phyloP scores from a whole-genome alignment of 1,140 invertebrate species.

The Papilio xuthus region DNA sequence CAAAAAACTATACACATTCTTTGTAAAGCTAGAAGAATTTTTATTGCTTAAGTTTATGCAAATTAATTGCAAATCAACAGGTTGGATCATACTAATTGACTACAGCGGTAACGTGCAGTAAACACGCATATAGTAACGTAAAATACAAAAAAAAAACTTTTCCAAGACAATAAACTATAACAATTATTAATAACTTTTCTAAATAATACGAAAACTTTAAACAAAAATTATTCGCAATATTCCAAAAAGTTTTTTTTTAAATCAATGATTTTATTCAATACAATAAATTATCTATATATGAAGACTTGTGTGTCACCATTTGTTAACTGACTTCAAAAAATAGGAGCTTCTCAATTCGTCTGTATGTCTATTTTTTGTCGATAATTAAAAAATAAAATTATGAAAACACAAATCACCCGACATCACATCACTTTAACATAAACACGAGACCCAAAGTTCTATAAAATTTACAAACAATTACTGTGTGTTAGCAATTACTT shows the following conservation, averaged over 20 bases:
- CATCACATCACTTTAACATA: neutral
- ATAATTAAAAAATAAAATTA: too few relatives aligned
- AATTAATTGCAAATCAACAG: slow-evolving; percentile 14
- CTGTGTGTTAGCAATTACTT: neutral
- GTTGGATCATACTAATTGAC: neutral
- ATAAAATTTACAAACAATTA: neutral
- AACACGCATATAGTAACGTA: neutral
- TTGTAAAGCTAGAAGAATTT: neutral
- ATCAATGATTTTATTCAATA: too few relatives aligned
- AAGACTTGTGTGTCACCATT: too few relatives aligned
- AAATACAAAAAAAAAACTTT: slow-evolving; percentile 37
- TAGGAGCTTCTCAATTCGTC: too few relatives aligned
- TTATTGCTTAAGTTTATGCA: slow-evolving; percentile 11
- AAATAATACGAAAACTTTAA: too few relatives aligned
- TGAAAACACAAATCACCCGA: neutral
- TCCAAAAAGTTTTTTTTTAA: too few relatives aligned
- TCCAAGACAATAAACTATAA: too few relatives aligned
- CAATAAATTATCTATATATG: too few relatives aligned
- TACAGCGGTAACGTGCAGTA: neutral
- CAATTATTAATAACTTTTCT: too few relatives aligned
- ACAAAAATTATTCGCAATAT: too few relatives aligned
- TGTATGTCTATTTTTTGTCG: too few relatives aligned
- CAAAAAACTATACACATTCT: neutral
- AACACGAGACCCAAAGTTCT: neutral
- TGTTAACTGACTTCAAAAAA: too few relatives aligned